Evolutionary conservation across 2,888 invertebrate species (phyloP).

Genomic region (Psylliodes chrysocephalus): DNA sequence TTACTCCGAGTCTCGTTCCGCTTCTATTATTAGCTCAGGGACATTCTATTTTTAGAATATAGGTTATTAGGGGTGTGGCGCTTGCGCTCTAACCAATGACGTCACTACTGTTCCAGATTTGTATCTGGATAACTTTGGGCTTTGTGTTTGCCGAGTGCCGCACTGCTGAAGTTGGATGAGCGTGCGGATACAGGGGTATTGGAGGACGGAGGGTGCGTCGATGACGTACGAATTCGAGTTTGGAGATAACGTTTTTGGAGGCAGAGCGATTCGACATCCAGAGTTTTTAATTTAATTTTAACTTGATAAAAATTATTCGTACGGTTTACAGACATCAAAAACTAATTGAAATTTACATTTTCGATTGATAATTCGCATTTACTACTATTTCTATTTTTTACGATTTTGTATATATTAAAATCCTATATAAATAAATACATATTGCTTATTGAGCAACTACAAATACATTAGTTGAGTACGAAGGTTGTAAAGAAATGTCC

Average conservation of each 20-base stretch:
- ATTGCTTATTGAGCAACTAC: too few relatives aligned
- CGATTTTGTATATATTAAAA: too few relatives aligned
- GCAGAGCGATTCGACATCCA: neutral
- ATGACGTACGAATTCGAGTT: slow-evolving; percentile 2
- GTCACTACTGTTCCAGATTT: slow-evolving; percentile 63
- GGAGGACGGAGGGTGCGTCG: neutral
- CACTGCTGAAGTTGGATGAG: slow-evolving; percentile 40
- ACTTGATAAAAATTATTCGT: neutral
- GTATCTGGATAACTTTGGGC: slow-evolving; percentile 39
- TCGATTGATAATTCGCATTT: too few relatives aligned
- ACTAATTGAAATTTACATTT: too few relatives aligned
- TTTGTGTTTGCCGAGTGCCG: slow-evolving; percentile 40
- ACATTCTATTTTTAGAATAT: slow-evolving; percentile 65
- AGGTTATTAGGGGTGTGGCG: slow-evolving; percentile 60
- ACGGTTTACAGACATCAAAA: too few relatives aligned
- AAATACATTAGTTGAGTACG: too few relatives aligned
- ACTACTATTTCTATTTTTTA: too few relatives aligned
- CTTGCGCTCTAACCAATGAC: slow-evolving; percentile 61
- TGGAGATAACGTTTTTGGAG: neutral
- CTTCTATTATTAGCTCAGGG: slow-evolving; percentile 65
- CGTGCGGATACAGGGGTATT: neutral
- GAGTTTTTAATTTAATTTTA: neutral
- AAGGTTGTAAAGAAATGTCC: too few relatives aligned
- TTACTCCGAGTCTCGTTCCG: slow-evolving; percentile 57
- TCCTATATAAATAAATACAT: too few relatives aligned